Evolutionary conservation across 2,113 vertebrate genomes (phyloP).

Genomic region (Alces alces): DNA sequence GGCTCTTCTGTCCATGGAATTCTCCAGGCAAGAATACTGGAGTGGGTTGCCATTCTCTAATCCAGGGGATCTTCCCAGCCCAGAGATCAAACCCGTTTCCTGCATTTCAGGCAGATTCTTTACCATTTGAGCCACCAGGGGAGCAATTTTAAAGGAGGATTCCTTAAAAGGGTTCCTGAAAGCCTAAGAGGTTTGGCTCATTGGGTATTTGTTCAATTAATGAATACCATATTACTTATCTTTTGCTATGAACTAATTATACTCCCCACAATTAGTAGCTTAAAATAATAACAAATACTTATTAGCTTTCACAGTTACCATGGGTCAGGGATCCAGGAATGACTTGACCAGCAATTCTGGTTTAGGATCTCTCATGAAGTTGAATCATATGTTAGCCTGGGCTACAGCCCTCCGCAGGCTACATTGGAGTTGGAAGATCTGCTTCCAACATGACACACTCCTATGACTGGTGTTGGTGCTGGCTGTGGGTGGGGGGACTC

Average conservation of each 20-base stretch:
- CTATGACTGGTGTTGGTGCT: too few relatives aligned
- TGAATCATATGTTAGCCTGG: not conserved
- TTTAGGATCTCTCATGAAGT: not conserved
- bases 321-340: not conserved
- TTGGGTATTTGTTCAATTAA: conserved; percentile 22
- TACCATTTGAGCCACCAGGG: not conserved
- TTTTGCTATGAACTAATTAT: conserved; percentile 26
- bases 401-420: not conserved
- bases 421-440: not conserved
- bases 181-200: not conserved
- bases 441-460: not conserved
- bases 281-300: conserved; percentile 26
- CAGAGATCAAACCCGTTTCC: not conserved
- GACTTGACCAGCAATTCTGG: not conserved
- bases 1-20: not conserved
- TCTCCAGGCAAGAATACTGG: not conserved
- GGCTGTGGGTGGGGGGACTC: not conserved
- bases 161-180: conserved; percentile 28
- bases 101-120: not conserved
- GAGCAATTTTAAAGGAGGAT: not conserved
- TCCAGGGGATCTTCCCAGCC: not conserved
- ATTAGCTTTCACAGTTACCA: not conserved
- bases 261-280: not conserved
- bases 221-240: conserved; percentile 25
- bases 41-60: not conserved